Evolutionary conservation across 1,140 invertebrate genomes (phyloP), one percentile per base, ranked within the genome.

Genomic region (Procambarus virginalis): DNA sequence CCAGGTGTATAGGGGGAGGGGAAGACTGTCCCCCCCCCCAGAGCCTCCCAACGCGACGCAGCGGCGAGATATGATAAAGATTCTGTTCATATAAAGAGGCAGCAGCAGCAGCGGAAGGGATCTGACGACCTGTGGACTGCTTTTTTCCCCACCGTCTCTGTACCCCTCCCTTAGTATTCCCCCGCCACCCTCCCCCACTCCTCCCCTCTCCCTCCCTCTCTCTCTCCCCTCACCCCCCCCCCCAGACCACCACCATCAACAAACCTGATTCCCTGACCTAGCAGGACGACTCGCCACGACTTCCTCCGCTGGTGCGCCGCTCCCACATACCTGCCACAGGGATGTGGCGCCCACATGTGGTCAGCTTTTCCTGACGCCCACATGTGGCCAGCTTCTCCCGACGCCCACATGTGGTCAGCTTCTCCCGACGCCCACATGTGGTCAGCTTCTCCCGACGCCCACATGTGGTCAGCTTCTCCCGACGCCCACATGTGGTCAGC

Each of bases 281-380:
- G 68, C 68, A 73, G n/a, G 68, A 73, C 68, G 68, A 73, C 68
- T 10, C n/a, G 22, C n/a, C 68, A 73, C 68, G 68, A 73, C 68
- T 73, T 73, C 68, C 68, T 73, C 22, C 64, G 4, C 20, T 17
- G 10, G 17, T 68, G 2, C 64, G 17, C 20, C 2, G 14, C 64
- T 34, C 34, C 64, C 64, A 68, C 64, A 17, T 17, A 68, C 14
- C 64, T 68, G 64, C 64, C 20, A 4, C 64, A 17, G 51, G 2
- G 8, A 55, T 55, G 51, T 55, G 51, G 8, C 12, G 51, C 8
- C 51, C 51, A 55, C 51, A 55, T 55, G 34, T 34, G 10, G 51
- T 2, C 5, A 17, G 12, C 14, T 4, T 64, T 3, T 64, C 9
- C 20, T 4, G 14, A 14, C 20, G 60, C 60, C 9, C 20, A 14